A percentile compares a stretch with the other conserved stretches of the same genome.
These are phyloP conservation scores for Bombyx huttoni DNA, from an alignment of 2,888 invertebrate species.

Conservation along the genomic window DNA sequence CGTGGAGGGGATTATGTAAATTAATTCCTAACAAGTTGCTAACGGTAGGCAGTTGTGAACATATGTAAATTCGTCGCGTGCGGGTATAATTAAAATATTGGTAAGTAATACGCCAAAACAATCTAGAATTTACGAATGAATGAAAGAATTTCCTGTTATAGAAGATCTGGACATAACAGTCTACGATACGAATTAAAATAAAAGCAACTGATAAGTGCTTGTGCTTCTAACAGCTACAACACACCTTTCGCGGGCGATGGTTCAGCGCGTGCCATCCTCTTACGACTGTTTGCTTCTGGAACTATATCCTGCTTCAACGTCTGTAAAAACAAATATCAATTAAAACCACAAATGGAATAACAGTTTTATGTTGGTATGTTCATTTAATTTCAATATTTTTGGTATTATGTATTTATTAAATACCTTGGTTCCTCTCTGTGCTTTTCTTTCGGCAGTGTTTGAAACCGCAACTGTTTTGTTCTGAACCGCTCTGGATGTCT, in stretches of 20 bases:
- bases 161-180: no score
- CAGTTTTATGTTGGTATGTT: not conserved
- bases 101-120: not conserved
- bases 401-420: not conserved
- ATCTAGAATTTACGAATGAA: no score
- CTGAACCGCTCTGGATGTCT: constrained; percentile 6
- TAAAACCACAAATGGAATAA: not conserved
- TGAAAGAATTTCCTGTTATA: no score
- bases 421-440: constrained; percentile 19
- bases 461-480: constrained; percentile 1
- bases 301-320: constrained; percentile 9
- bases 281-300: constrained; percentile 14
- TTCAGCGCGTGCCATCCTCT: constrained; percentile 17
- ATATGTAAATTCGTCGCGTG: no score
- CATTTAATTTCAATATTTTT: not conserved
- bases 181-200: not conserved
- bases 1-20: no score
- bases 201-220: not conserved
- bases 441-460: constrained; percentile 3
- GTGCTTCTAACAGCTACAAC: not conserved
- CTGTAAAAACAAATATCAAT: constrained; percentile 9
- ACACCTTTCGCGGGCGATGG: constrained; percentile 18
- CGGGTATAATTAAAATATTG: no score
- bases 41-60: no score
- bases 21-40: no score